Evolutionary conservation across 2,113 vertebrate genomes (phyloP).

Genomic region (Sylvietta virens): DNA sequence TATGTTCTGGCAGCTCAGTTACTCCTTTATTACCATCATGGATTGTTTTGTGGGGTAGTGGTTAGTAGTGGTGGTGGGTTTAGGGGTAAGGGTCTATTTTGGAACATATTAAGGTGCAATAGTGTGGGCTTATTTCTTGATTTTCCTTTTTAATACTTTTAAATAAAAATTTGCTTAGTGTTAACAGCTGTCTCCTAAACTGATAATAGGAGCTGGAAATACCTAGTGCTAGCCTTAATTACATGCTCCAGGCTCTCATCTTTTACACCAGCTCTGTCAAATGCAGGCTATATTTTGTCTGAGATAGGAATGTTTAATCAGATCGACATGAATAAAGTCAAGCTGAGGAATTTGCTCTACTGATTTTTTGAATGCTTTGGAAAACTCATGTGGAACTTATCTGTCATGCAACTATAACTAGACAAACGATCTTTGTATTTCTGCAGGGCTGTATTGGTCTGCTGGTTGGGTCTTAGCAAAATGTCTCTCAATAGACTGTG

Average conservation of each 20-base stretch:
- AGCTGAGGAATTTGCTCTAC: background rate
- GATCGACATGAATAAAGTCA: background rate
- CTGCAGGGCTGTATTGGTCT: background rate
- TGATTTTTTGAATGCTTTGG: background rate
- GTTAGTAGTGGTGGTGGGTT: background rate
- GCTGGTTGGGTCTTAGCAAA: background rate
- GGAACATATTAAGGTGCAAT: background rate
- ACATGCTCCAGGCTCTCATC: background rate
- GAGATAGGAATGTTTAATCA: background rate
- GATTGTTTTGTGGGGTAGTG: background rate
- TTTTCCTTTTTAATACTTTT: background rate
- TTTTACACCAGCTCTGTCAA: background rate
- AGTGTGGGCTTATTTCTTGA: background rate
- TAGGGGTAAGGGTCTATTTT: background rate
- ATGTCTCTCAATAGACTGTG: background rate
- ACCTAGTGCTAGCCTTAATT: background rate
- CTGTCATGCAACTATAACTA: background rate
- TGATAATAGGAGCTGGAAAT: background rate
- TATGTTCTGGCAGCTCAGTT: background rate
- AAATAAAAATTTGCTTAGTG: background rate
- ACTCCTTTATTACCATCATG: background rate
- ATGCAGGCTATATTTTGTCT: background rate
- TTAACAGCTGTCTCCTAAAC: background rate
- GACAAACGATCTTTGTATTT: background rate
- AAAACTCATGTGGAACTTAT: background rate